A percentile compares a stretch with the other conserved stretches of the same genome.
Evolutionary conservation across 2,797 vertebrate genomes (phyloP).

Genomic region (Coregonus ussuriensis): DNA sequence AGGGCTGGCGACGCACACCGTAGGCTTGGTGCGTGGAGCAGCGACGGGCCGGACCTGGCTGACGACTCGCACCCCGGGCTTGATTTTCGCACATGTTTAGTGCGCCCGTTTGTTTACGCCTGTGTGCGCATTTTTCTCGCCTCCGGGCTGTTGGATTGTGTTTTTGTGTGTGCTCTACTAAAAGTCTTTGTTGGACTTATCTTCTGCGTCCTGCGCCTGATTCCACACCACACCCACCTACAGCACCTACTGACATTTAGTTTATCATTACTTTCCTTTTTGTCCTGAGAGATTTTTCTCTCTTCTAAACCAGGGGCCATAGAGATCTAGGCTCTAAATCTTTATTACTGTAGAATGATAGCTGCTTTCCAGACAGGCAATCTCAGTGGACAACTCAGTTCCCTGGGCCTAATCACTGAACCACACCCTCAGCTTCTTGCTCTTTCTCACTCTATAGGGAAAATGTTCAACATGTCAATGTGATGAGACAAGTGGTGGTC

Average conservation of each 20-base stretch:
- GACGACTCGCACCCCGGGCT: no score
- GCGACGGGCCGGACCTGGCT: no score
- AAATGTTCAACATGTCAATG: constrained; percentile 54
- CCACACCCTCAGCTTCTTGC: constrained; percentile 51
- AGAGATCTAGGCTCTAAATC: constrained; percentile 66
- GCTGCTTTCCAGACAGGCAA: constrained; percentile 69
- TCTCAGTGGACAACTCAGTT: constrained; percentile 59
- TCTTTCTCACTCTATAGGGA: constrained; percentile 32
- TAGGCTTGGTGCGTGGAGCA: no score
- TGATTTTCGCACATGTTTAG: no score
- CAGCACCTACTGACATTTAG: constrained; percentile 37
- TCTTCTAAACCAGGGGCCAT: constrained; percentile 58
- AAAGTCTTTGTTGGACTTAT: no score
- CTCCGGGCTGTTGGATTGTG: no score
- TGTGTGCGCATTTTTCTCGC: no score
- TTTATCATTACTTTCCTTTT: constrained; percentile 41
- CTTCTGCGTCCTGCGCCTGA: no score
- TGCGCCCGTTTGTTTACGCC: no score
- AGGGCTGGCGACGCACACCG: no score
- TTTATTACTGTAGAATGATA: constrained; percentile 67
- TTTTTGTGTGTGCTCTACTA: no score
- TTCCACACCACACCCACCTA: no score
- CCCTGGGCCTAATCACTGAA: constrained; percentile 62
- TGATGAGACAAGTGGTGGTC: constrained; percentile 32
- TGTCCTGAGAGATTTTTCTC: constrained; percentile 50